Evolutionary conservation across 2,888 invertebrate species (phyloP), one percentile per base, ranked within the genome.

Genomic region (Dryobotodes eremita): DNA sequence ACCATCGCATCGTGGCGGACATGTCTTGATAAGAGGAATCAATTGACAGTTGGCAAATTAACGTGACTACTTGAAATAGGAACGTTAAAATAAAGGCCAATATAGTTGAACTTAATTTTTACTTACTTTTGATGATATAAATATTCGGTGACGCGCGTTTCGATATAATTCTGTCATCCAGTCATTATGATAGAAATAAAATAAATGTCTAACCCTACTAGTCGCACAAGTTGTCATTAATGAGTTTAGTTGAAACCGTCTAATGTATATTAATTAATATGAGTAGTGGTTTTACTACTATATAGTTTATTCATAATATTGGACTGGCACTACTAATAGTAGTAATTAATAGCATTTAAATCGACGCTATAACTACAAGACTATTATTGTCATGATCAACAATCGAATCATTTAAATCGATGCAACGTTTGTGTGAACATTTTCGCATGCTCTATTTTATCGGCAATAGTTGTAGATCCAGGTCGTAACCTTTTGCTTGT

Each of bases 1-100:
- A 71, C 69, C 73, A 66, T 75, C 62, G 62, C 75, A 55, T 72
- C 69, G 74, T 69, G 50, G 61, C 68, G 61, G 74, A 71, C 81
- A 73, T 80, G 65, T 76, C 26, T 55, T 75, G 82, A 87, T 86
- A 87, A 80, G 71, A 23, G 55, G 50, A 79, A 87, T 86, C 79
- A 80, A 87, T 80, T 76, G 71, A 66, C 53, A 57, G 70, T 75
- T 50, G 46, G 71, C 48, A 65, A 76, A 79, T 72, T 78, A 81
- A 83, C 76, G 71, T 84, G 79, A 81, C 82, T 70, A 62, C 26
- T 65, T 72, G 36, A 55, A 84, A 72, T 73, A 55, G 48, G 15
- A 55, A 71, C 10, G 26, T 50, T 48, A 61, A 62, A 75, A 23
- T 48, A 61, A 62, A 75, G n/a, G 20, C 48, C n/a, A 20, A 20